Percentiles rank a stretch among this genome's conserved stretches.
phyloP scores from a whole-genome alignment of 1,140 invertebrate species.

The Agrilus planipennis region DNA sequence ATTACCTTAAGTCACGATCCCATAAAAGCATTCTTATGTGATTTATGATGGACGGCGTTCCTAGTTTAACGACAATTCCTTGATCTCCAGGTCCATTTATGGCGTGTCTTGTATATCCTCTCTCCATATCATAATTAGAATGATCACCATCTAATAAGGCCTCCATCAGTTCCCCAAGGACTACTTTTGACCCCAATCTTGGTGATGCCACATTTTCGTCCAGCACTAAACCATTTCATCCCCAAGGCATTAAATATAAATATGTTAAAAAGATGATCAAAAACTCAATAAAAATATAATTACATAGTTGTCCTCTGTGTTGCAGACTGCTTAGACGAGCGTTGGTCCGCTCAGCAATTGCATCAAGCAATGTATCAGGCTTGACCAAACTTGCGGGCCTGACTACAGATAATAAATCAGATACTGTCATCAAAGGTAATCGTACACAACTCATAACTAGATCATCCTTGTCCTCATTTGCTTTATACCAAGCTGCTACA shows the following conservation, averaged over 20 bases:
- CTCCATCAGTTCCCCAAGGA: slow-evolving; percentile 76
- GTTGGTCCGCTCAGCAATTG: slow-evolving; percentile 74
- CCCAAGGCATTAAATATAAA: no score
- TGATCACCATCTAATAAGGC: slow-evolving; percentile 80
- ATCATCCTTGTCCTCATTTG: slow-evolving; percentile 45
- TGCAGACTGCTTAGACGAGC: slow-evolving; percentile 63
- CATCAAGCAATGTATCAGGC: slow-evolving; percentile 86
- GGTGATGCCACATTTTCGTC: slow-evolving; percentile 85
- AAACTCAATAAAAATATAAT: slow-evolving; percentile 13
- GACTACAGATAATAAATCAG: slow-evolving; percentile 79
- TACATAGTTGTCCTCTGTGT: slow-evolving; percentile 66
- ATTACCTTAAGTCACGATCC: slow-evolving; percentile 80
- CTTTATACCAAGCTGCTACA: slow-evolving; percentile 73
- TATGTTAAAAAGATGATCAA: no score
- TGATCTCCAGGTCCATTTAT: slow-evolving; percentile 72
- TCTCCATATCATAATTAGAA: slow-evolving; percentile 81
- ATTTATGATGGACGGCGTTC: slow-evolving; percentile 84
- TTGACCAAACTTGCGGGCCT: slow-evolving; percentile 73
- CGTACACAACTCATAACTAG: slow-evolving; percentile 54
- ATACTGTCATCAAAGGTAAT: slow-evolving; percentile 74
- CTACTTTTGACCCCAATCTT: slow-evolving; percentile 65
- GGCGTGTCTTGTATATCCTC: slow-evolving; percentile 82
- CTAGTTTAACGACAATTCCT: slow-evolving; percentile 81
- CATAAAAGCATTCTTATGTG: slow-evolving; percentile 85
- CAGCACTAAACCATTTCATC: slow-evolving; percentile 53